A percentile compares a stretch with the other conserved stretches of the same genome.
These are phyloP conservation scores for Caenorhabditis plicata DNA, from an alignment of 2,888 invertebrate species.

Conservation along the genomic window DNA sequence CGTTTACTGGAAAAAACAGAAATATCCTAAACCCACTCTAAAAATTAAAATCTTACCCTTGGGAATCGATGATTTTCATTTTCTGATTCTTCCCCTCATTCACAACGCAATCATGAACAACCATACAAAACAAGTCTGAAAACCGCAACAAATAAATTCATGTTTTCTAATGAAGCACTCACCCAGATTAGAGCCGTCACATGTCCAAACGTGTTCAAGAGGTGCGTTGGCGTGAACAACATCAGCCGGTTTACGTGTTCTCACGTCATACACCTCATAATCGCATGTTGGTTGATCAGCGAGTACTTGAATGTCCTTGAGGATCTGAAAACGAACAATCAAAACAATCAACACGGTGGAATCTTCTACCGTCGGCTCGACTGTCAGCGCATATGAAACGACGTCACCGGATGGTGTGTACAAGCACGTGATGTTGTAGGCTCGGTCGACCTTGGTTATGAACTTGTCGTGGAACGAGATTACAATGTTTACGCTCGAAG, in stretches of 20 bases:
- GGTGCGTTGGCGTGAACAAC: slow-evolving; percentile 59
- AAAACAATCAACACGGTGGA: background rate
- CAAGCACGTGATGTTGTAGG: slow-evolving; percentile 39
- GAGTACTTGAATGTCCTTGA: slow-evolving; percentile 25
- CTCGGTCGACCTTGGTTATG: slow-evolving; percentile 62
- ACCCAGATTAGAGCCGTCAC: slow-evolving; percentile 57
- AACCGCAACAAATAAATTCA: too few species aligned
- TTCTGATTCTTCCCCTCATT: too few species aligned
- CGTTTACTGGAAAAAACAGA: slow-evolving; percentile 1
- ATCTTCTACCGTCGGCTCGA: slow-evolving; percentile 33
- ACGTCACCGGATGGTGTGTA: slow-evolving; percentile 62
- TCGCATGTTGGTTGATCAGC: slow-evolving; percentile 33
- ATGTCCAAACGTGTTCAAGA: slow-evolving; percentile 61
- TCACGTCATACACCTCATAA: slow-evolving; percentile 58
- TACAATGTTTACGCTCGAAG: slow-evolving; percentile 62
- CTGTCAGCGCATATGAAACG: slow-evolving; percentile 64
- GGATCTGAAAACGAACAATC: slow-evolving; percentile 5
- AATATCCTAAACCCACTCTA: background rate
- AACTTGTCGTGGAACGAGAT: slow-evolving; percentile 65
- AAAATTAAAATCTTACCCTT: slow-evolving; percentile 50
- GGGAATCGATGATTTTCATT: slow-evolving; percentile 27
- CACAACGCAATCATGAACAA: slow-evolving; percentile 63
- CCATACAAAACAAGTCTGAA: slow-evolving; percentile 64
- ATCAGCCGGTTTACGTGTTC: slow-evolving; percentile 54
- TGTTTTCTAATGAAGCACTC: too few species aligned